Base-by-base conservation (phyloP, 2,888 invertebrate genomes). In the Caenorhabditis sp. region DNA sequence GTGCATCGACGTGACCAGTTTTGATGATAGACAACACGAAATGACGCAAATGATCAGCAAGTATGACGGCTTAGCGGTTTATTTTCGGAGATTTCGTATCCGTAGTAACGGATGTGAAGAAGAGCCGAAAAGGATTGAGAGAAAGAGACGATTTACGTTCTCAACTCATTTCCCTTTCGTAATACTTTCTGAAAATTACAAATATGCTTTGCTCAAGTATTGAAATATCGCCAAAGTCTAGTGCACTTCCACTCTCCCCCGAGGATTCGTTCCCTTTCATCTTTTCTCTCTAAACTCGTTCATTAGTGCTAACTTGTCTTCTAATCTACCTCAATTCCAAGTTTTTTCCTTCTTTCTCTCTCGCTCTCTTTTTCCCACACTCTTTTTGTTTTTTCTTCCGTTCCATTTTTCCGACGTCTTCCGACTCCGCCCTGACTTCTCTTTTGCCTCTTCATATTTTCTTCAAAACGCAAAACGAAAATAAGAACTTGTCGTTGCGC, bases 1-100 rank as follows among this genome's bases (percentile, higher is more conserved):
- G 46, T 24, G 24, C 22, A 15, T n/a, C 4, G 46, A 7, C 24
- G 11, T n/a, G 13, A 26, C 20, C 43, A 22, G 22, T 35, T 9
- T 13, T 30, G 30, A 35, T 35, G 35, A 35, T 35, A 13, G 13
- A 7, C 11, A 35, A 9, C 6, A 35, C 11, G 9, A 13, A 13
- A 43, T 46, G 46, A 46, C 46, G 46, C 46, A 46, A 46, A n/a
- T 46, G 46, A 26, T 46, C 26, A 46, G 13, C 24, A n/a, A n/a
- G n/a, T n/a, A n/a, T n/a, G 17, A 41, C 17, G 41, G 41, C 41
- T 41, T 41, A 17, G 41, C 17, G 41, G 17, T 15, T 20, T 41
- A 41, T 41, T 41, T 41, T 41, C 13, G 9, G 45, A 59, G 27
- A 20, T 43, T n/a, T n/a, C n/a, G 45, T 59, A 27, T 22, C 26